Conservation (phyloP, 2,888 invertebrate species). For the Tyria jacobaeae region DNA sequence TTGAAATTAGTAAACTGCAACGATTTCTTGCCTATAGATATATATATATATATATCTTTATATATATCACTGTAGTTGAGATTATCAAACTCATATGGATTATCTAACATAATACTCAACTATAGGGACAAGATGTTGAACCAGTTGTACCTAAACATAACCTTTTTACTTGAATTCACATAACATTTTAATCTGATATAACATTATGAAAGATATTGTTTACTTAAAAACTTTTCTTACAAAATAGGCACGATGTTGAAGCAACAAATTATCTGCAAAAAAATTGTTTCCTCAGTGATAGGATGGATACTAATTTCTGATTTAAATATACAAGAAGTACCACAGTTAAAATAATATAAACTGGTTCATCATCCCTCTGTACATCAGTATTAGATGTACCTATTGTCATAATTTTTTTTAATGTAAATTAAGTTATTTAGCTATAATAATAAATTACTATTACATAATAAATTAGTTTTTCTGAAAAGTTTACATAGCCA, state of each 20-base stretch:
- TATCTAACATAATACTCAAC: constrained; percentile 69
- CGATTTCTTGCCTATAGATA: constrained; percentile 50
- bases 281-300: no score
- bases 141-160: constrained; percentile 13
- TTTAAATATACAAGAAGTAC: no score
- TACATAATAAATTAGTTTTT: constrained; percentile 34
- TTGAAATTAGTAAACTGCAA: constrained; percentile 39
- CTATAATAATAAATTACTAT: constrained; percentile 60
- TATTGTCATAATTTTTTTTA: constrained; percentile 47
- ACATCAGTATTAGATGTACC: constrained; percentile 60
- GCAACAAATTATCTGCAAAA: no score
- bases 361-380: constrained; percentile 50
- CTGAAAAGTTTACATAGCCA: not conserved
- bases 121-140: constrained; percentile 37
- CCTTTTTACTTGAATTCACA: no score
- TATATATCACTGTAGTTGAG: constrained; percentile 40
- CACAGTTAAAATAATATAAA: constrained; percentile 8
- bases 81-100: constrained; percentile 40
- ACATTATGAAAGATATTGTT: no score
- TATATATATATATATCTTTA: no score
- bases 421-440: constrained; percentile 58
- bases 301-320: no score
- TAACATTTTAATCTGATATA: no score
- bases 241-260: no score
- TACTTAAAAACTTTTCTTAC: no score